Conservation (phyloP, 1,140 invertebrate species). For the Battus philenor region DNA sequence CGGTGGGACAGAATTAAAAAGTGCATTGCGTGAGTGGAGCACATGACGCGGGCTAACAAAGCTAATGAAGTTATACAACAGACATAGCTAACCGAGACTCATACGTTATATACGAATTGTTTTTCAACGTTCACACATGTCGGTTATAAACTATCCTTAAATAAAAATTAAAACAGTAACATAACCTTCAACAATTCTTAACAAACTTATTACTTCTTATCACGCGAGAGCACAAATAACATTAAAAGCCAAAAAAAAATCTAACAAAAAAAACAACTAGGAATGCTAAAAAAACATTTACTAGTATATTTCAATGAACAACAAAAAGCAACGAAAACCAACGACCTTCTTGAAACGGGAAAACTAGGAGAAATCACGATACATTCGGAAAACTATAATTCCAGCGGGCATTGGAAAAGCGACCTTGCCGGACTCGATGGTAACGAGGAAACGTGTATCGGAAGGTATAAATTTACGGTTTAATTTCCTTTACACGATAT, state of each 20-base stretch:
- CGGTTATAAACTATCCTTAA: not conserved
- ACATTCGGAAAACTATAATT: constrained; percentile 27
- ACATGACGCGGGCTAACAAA: constrained; percentile 6
- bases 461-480: constrained; percentile 42
- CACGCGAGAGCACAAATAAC: not conserved
- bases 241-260: constrained; percentile 5
- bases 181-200: not conserved
- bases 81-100: not conserved
- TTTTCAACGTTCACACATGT: constrained; percentile 2
- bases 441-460: constrained; percentile 36
- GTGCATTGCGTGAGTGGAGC: not conserved
- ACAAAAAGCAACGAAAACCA: constrained; percentile 9
- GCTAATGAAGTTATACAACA: constrained; percentile 12
- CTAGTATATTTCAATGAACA: constrained; percentile 5
- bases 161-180: not conserved
- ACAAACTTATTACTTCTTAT: constrained; percentile 2
- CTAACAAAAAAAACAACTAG: not conserved
- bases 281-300: constrained; percentile 3
- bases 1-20: constrained; percentile 5
- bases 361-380: constrained; percentile 27
- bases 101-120: constrained; percentile 10
- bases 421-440: constrained; percentile 22
- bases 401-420: constrained; percentile 25
- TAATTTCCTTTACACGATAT: constrained; percentile 42
- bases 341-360: constrained; percentile 22